A percentile compares a stretch with the other conserved stretches of the same genome.
These are phyloP conservation scores for Morbakka virulenta DNA, from an alignment of 30 jellyfish, hydroid and myxozoan genomes.

Conservation along the genomic window DNA sequence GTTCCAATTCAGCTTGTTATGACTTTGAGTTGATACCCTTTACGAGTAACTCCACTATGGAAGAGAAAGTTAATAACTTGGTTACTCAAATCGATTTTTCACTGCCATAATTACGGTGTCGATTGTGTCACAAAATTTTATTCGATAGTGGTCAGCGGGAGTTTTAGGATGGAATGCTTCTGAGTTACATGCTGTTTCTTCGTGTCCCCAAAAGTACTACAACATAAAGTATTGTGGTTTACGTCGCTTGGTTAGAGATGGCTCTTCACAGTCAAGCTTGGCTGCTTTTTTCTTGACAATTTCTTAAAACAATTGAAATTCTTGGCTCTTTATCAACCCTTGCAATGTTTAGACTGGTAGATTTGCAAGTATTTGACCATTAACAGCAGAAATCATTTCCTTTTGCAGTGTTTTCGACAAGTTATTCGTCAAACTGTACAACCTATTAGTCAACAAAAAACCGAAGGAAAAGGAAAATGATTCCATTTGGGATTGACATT, in stretches of 20 bases:
- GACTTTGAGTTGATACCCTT: too few species aligned
- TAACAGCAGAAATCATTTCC: background rate
- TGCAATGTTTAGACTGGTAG: background rate
- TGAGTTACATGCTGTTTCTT: background rate
- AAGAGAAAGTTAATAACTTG: too few species aligned
- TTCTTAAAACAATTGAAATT: background rate
- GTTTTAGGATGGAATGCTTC: slow-evolving; percentile 23
- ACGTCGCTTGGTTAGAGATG: background rate
- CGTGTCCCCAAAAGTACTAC: slow-evolving; percentile 1
- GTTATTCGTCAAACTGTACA: background rate
- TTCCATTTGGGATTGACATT: background rate
- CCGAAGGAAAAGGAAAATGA: background rate
- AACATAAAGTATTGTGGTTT: background rate
- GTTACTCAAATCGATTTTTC: background rate
- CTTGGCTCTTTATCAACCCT: background rate
- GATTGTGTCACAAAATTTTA: slow-evolving; percentile 37
- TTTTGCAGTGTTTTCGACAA: background rate
- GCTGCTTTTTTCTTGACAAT: background rate
- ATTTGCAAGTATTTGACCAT: background rate
- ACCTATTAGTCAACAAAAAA: background rate
- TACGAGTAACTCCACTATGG: too few species aligned
- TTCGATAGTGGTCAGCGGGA: slow-evolving; percentile 27
- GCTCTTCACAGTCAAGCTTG: background rate
- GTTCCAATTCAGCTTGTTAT: too few species aligned
- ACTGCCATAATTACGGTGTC: slow-evolving; percentile 2